A percentile compares a stretch with the other conserved stretches of the same genome.
Conservation (phyloP, 2,797 vertebrate species). For the Scolopax rusticola region DNA sequence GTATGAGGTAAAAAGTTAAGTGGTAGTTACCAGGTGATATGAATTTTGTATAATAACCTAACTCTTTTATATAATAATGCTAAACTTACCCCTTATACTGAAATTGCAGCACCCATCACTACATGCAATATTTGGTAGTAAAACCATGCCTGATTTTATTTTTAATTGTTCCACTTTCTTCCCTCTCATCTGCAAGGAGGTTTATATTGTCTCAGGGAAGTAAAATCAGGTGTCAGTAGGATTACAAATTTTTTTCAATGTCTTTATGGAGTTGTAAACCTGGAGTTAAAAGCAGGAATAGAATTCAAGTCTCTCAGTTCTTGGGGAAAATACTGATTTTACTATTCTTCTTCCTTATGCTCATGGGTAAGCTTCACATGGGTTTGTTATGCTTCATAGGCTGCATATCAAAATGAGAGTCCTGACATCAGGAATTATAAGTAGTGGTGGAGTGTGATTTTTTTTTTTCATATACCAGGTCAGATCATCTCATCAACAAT, state of each 20-base stretch:
- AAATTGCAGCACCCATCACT: neutral
- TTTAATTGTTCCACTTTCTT: rapidly evolving
- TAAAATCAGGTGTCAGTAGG: neutral
- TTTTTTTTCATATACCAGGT: neutral
- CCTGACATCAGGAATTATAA: neutral
- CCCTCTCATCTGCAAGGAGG: neutral
- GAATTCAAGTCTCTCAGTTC: neutral
- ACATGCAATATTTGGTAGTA: neutral
- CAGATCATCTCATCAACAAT: neutral
- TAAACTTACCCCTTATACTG: neutral
- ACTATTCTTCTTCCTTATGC: neutral
- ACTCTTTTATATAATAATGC: neutral
- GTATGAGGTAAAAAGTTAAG: neutral
- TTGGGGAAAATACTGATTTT: neutral
- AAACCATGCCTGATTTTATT: neutral
- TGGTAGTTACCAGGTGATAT: neutral
- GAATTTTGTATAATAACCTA: neutral
- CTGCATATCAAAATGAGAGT: neutral
- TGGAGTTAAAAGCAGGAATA: neutral
- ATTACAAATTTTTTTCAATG: neutral
- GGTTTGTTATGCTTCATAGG: neutral
- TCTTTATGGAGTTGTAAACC: neutral
- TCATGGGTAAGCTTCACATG: neutral
- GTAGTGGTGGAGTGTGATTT: neutral
- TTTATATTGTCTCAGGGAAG: neutral